Evolutionary conservation across 2,113 vertebrate species (phyloP), one percentile per base, ranked within the genome.

Genomic region (Centropus unirufus): DNA sequence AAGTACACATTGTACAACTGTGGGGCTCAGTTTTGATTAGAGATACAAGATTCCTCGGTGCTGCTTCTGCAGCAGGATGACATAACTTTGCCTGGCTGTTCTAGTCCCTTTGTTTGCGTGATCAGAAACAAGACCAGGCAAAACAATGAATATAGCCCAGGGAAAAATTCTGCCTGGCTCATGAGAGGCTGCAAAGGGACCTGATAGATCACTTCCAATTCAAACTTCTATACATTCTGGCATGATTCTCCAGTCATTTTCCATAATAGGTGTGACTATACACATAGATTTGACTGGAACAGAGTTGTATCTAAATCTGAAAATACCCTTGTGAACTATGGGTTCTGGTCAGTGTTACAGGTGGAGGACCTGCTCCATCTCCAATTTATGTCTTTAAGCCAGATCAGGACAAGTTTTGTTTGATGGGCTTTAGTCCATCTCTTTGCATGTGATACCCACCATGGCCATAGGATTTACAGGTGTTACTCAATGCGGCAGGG

Each of bases 121-220:
- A 96, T 96, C 92, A 72, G 93, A 84, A 96, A 89, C 90, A 93
- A 93, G 92, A 94, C 2, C 12, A 92, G 76, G 83, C 93, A 94
- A 92, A 92, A 61, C 73, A 92, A 61, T 57, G 87, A 87, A 52
- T 86, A 68, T 39, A 94, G 94, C 90, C 88, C 66, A 73, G 54
- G 88, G 92, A 73, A 83, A 87, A 78, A 84, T 51, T 87, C 73
- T 93, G 44, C 83, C 73, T 83, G n/a, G 83, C 74, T 94, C 54
- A 11, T 62, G 66, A 89, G 22, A 70, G 36, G 54, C 70, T 92
- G 73, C 64, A 94, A 92, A 92, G 32, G 40, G 83, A 90, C 82
- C 76, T 90, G 70, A 89, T 42, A 94, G 90, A 92, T 93, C 44
- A 78, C 64, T 95, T 96, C 90, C 61, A 83, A 59, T 70, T 94